Evolutionary conservation across 2,797 vertebrate species (phyloP), one percentile per base, ranked within the genome.

Genomic region (Oceanodroma leucorhoa): DNA sequence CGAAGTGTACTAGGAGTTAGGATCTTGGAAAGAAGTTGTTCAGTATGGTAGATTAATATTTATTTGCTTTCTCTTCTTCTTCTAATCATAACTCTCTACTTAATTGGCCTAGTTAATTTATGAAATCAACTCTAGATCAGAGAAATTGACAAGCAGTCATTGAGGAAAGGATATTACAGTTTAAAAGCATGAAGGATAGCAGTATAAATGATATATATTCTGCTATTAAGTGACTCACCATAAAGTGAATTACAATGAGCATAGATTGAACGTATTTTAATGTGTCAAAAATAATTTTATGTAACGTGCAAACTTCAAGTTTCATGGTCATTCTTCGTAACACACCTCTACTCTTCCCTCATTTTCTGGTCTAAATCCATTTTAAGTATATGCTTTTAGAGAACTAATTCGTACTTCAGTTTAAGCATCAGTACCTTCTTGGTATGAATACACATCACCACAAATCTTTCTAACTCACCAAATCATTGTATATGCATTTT

Each of bases 31-130:
- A 83, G 75, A 89, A 24, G 80, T 92, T 83, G 57, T 94, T 95
- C 84, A 69, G 70, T 77, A 79, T 79, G 53, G 46, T 71, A 97
- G 94, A 97, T 97, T 97, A 97, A 96, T 97, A 97, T 97, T 97
- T 98, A 96, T 96, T 97, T 98, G 95, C 95, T 96, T 97, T 97
- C 58, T 92, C 88, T 96, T 97, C 95, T 94, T 95, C 96, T 98
- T 98, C 96, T 96, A 97, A 97, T 96, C 96, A 95, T 96, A 97
- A 96, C 89, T 97, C 94, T 97, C 82, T 86, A 94, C 79, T 97
- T 98, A 97, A 98, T 97, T 97, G 96, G 87, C 87, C 90, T 87
- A 97, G 93, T 96, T 98, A 98, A 98, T 98, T 98, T 98, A 98
- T 95, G 95, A 97, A 98, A 97, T 97, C 97, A 98, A 97, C 97